Percentiles rank a stretch among this genome's conserved stretches.
Conservation (phyloP, 2,113 vertebrate genomes). For the Lamprologus sp. region DNA sequence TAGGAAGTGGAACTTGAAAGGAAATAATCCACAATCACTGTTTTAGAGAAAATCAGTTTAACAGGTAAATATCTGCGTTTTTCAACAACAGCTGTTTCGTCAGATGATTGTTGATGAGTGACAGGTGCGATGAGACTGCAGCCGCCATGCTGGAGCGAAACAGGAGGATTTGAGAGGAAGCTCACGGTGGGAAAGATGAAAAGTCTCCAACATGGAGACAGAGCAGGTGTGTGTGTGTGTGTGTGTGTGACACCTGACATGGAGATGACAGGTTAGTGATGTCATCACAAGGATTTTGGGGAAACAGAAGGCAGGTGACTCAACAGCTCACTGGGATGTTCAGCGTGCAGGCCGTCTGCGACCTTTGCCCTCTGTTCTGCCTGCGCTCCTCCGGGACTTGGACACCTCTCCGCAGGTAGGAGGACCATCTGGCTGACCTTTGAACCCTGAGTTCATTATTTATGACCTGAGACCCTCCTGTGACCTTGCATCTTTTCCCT, state of each 20-base stretch:
- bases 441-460: background rate
- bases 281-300: background rate
- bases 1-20: background rate
- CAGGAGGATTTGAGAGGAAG: background rate
- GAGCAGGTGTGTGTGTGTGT: background rate
- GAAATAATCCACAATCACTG: background rate
- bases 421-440: background rate
- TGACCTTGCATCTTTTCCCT: background rate
- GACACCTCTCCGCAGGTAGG: constrained; percentile 55
- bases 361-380: constrained; percentile 34
- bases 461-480: background rate
- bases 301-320: background rate
- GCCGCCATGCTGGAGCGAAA: background rate
- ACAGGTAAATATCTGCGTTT: background rate
- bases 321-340: constrained; percentile 8
- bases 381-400: constrained; percentile 28
- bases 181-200: background rate
- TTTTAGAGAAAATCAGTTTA: background rate
- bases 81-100: background rate
- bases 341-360: background rate
- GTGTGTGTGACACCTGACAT: background rate
- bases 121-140: background rate
- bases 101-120: background rate
- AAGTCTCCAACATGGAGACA: background rate
- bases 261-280: background rate